These are phyloP conservation scores for Dasypogon diadema DNA, from an alignment of 2,888 invertebrate species.

Conservation along the genomic window DNA sequence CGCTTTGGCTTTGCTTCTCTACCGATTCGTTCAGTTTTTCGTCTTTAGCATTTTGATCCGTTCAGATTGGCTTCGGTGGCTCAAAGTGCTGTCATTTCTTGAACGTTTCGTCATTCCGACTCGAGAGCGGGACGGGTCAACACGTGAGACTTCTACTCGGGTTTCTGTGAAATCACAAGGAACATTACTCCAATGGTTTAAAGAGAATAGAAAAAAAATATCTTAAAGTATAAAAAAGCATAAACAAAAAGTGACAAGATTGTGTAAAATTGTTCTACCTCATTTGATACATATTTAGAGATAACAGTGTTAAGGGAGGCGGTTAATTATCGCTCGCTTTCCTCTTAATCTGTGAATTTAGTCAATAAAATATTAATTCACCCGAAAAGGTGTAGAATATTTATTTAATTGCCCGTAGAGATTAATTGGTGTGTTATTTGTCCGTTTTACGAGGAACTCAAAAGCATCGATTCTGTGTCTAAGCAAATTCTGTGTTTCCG, in stretches of 20 bases:
- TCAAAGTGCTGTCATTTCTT: slow-evolving; percentile 58
- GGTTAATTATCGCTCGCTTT: background rate
- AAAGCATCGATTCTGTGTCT: background rate
- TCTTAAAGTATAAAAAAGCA: slow-evolving; percentile 5
- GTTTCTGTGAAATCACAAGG: slow-evolving; percentile 23
- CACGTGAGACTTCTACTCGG: slow-evolving; percentile 57
- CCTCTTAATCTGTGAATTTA: background rate
- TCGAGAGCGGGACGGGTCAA: slow-evolving; percentile 62
- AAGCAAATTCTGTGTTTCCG: background rate
- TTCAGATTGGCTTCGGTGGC: slow-evolving; percentile 17
- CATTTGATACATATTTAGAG: slow-evolving; percentile 31
- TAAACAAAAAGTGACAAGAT: slow-evolving; percentile 24
- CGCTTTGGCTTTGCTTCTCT: slow-evolving; percentile 3
- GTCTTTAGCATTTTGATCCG: slow-evolving; percentile 34
- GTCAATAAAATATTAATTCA: slow-evolving; percentile 25
- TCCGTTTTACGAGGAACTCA: background rate
- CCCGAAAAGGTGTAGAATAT: background rate
- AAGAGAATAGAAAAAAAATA: background rate
- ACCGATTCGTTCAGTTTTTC: slow-evolving; percentile 22
- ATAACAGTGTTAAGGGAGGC: background rate
- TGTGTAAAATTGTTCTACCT: slow-evolving; percentile 39
- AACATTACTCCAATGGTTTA: background rate
- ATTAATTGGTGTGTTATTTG: background rate
- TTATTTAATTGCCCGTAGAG: slow-evolving; percentile 6
- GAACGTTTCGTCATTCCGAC: slow-evolving; percentile 61